These are phyloP conservation scores for Pandion haliaetus DNA, from an alignment of 2,113 vertebrate genomes.

Conservation along the genomic window DNA sequence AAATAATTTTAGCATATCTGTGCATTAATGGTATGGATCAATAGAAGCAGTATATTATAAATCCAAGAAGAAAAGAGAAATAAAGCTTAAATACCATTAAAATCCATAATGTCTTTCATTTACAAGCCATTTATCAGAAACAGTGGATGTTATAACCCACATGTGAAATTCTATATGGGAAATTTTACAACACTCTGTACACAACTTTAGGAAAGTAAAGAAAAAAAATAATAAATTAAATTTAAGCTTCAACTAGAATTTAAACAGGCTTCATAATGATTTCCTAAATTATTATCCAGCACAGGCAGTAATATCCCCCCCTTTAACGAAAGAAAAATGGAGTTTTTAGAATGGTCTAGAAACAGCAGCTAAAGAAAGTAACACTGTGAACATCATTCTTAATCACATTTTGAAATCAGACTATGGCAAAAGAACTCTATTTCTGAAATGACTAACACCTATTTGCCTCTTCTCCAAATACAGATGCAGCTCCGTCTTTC, in stretches of 20 bases:
- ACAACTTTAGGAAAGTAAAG: neutral
- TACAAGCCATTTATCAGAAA: neutral
- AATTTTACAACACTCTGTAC: neutral
- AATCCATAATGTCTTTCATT: neutral
- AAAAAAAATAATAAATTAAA: neutral
- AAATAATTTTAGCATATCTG: neutral
- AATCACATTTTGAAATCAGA: neutral
- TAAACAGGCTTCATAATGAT: neutral
- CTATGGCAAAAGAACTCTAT: neutral
- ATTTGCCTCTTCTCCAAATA: neutral
- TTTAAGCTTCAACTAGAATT: neutral
- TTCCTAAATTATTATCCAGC: neutral
- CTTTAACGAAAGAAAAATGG: neutral
- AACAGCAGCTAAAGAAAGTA: neutral
- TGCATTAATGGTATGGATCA: neutral
- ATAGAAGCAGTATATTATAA: neutral
- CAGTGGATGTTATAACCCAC: neutral
- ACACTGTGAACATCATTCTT: neutral
- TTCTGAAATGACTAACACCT: neutral
- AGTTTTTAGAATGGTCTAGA: neutral
- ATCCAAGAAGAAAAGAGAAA: conserved; percentile 13
- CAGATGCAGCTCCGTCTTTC: neutral
- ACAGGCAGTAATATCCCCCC: neutral
- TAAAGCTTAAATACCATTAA: neutral
- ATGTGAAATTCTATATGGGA: neutral